phyloP scores from a whole-genome alignment of 2,888 invertebrate genomes.

The Melanostoma mellinum region DNA sequence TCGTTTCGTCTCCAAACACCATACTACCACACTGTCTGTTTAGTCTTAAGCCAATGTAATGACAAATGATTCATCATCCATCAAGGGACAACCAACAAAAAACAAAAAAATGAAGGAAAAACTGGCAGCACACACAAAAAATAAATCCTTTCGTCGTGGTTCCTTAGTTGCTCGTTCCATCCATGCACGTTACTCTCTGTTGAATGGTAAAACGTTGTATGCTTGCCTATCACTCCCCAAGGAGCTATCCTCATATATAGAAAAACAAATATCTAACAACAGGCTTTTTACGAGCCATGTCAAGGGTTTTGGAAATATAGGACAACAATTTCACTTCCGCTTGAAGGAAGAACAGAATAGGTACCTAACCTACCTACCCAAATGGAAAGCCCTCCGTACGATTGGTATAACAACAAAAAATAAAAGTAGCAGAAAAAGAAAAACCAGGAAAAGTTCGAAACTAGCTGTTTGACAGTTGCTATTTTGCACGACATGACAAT shows the following conservation, averaged over 20 bases:
- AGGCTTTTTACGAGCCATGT: slow-evolving; percentile 39
- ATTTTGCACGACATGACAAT: slow-evolving; percentile 48
- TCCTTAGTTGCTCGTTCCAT: background rate
- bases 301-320: slow-evolving; percentile 46
- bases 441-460: slow-evolving; percentile 37
- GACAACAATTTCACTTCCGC: slow-evolving; percentile 44
- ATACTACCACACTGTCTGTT: slow-evolving; percentile 3
- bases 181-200: slow-evolving; percentile 2
- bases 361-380: background rate
- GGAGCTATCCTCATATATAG: slow-evolving; percentile 33
- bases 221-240: slow-evolving; percentile 47
- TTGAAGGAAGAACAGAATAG: background rate
- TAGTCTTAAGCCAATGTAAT: slow-evolving; percentile 53
- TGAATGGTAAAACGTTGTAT: slow-evolving; percentile 22
- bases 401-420: too few species aligned
- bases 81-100: slow-evolving; percentile 42
- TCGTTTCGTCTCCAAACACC: background rate
- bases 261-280: slow-evolving; percentile 37
- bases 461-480: slow-evolving; percentile 55
- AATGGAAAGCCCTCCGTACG: background rate
- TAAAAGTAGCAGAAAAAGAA: background rate
- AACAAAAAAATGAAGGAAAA: slow-evolving; percentile 6
- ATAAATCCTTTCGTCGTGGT: slow-evolving; percentile 25
- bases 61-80: slow-evolving; percentile 69
- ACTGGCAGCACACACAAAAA: slow-evolving; percentile 27